Conservation (phyloP, 2,888 invertebrate species). For the Tenthredo notha region DNA sequence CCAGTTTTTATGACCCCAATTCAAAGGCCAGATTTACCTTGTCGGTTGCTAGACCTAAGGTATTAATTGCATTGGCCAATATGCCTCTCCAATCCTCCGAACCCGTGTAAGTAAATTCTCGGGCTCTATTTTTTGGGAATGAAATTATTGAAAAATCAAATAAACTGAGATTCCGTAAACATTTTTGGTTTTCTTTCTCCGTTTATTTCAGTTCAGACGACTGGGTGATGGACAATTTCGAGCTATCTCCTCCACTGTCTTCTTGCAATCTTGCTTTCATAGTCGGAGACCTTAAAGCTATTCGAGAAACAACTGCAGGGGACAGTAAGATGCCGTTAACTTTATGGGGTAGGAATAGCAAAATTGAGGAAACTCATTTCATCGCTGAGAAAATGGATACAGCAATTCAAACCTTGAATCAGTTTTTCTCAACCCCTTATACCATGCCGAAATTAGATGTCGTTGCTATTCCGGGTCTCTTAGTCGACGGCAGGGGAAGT, state of each 20-base stretch:
- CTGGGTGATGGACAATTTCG: constrained; percentile 64
- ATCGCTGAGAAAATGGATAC: constrained; percentile 63
- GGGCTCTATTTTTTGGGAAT: too few relatives aligned
- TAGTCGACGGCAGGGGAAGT: constrained; percentile 61
- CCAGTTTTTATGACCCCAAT: constrained; percentile 85
- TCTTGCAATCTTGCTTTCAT: constrained; percentile 81
- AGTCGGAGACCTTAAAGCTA: constrained; percentile 66
- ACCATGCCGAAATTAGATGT: constrained; percentile 69
- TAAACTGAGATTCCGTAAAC: too few relatives aligned
- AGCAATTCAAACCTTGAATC: constrained; percentile 59
- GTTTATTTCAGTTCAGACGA: constrained; percentile 59
- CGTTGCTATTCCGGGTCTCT: constrained; percentile 63
- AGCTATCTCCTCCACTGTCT: constrained; percentile 78
- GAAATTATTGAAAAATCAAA: neutral
- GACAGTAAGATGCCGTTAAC: constrained; percentile 48
- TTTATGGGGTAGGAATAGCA: constrained; percentile 57
- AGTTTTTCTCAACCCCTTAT: constrained; percentile 65
- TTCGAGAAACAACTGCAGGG: constrained; percentile 52
- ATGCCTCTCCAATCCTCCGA: constrained; percentile 83
- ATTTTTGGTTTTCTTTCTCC: neutral
- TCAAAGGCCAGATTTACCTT: constrained; percentile 89
- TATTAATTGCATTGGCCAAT: constrained; percentile 85
- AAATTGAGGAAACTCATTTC: constrained; percentile 61
- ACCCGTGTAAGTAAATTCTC: constrained; percentile 79
- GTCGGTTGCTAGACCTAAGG: constrained; percentile 84